These are phyloP conservation scores for Ptilonorhynchus violaceus DNA, from an alignment of 2,113 vertebrate genomes.

Conservation along the genomic window DNA sequence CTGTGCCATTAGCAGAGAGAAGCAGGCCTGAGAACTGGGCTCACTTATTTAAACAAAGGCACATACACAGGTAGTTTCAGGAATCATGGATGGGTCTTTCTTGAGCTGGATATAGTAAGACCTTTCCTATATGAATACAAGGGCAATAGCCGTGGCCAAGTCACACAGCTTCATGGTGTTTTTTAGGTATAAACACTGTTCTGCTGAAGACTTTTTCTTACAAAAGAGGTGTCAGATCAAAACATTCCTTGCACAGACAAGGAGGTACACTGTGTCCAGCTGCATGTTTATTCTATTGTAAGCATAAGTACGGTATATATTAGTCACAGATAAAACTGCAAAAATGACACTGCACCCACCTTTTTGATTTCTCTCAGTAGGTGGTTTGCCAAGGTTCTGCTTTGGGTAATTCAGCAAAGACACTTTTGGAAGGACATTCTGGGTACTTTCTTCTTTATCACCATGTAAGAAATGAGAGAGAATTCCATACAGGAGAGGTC, in stretches of 20 bases:
- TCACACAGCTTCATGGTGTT: not conserved
- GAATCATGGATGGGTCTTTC: not conserved
- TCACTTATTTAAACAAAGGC: not conserved
- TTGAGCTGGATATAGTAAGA: not conserved
- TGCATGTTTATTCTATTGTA: not conserved
- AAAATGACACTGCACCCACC: constrained; percentile 37
- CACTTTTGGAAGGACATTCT: constrained; percentile 63
- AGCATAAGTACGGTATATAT: not conserved
- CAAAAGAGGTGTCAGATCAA: not conserved
- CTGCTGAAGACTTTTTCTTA: not conserved
- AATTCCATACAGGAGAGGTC: constrained; percentile 91
- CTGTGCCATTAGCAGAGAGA: not conserved
- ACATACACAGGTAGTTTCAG: not conserved
- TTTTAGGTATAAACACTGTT: not conserved
- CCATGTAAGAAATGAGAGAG: constrained; percentile 83
- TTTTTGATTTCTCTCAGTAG: constrained; percentile 23
- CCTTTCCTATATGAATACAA: not conserved
- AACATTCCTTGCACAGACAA: not conserved
- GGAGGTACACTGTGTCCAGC: not conserved
- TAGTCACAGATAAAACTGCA: not conserved
- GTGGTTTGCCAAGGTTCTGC: constrained; percentile 17
- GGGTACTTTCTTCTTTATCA: constrained; percentile 61
- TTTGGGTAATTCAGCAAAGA: constrained; percentile 47
- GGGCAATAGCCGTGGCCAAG: not conserved
- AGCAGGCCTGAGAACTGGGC: not conserved